Conservation (phyloP, 64 coral and sea anemone species). For the Stylophora pistillata region DNA sequence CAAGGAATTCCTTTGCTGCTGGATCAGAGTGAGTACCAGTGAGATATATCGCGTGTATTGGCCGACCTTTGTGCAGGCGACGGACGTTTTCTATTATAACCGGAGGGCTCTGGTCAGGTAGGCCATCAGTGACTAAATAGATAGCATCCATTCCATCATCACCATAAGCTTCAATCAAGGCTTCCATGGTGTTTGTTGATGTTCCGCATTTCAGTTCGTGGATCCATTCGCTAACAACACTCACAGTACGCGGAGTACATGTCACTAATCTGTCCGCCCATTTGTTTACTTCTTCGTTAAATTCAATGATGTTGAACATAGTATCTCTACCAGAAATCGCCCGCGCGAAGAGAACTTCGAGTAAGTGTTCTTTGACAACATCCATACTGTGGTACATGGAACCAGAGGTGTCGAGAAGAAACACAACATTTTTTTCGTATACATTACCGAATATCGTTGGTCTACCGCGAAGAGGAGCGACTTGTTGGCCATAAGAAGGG, state of each 20-base stretch:
- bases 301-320: constrained; percentile 91
- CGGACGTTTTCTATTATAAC: constrained; percentile 88
- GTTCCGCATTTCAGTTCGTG: constrained; percentile 78
- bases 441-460: constrained; percentile 90
- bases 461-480: constrained; percentile 54
- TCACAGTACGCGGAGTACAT: constrained; percentile 84
- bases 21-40: constrained; percentile 79
- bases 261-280: constrained; percentile 74
- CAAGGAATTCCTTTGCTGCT: constrained; percentile 85
- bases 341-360: constrained; percentile 82
- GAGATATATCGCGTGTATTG: constrained; percentile 93
- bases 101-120: constrained; percentile 87
- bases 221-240: constrained; percentile 79
- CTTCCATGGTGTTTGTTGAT: constrained; percentile 87
- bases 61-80: constrained; percentile 68
- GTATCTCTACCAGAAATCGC: constrained; percentile 82
- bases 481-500: constrained; percentile 42
- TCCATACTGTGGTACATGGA: constrained; percentile 92
- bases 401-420: constrained; percentile 78
- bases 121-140: constrained; percentile 89
- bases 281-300: constrained; percentile 74
- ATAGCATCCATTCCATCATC: constrained; percentile 88
- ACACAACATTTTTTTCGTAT: constrained; percentile 75
- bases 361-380: constrained; percentile 88
- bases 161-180: constrained; percentile 83